These are phyloP conservation scores for Drosophila lacertosa DNA, from an alignment of 1,140 invertebrate genomes.

Conservation along the genomic window DNA sequence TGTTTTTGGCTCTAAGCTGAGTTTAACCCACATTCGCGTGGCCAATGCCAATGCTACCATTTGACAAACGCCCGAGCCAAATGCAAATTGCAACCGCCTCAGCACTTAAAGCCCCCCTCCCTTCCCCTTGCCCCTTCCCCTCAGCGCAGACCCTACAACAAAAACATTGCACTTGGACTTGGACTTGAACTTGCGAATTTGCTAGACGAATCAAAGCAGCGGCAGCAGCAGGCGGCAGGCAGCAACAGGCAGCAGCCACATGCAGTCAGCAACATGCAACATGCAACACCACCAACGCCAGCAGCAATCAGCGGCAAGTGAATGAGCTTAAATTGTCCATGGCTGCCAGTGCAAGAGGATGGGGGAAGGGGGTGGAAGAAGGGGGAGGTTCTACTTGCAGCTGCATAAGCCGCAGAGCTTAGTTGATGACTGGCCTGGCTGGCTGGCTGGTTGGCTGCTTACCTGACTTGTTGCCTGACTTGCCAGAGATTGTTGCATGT, in stretches of 20 bases:
- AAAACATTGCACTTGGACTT: slow-evolving; percentile 28
- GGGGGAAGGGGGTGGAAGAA: neutral
- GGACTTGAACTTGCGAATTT: slow-evolving; percentile 81
- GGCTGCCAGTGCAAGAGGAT: slow-evolving; percentile 4
- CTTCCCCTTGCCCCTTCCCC: neutral
- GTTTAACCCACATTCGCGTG: slow-evolving; percentile 66
- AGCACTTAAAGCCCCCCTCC: neutral
- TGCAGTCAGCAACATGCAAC: slow-evolving; percentile 21
- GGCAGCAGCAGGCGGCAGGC: slow-evolving; percentile 26
- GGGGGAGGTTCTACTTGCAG: slow-evolving; percentile 24
- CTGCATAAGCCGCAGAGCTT: slow-evolving; percentile 36
- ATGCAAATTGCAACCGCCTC: slow-evolving; percentile 66
- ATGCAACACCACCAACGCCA: slow-evolving; percentile 62
- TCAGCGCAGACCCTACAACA: slow-evolving; percentile 46
- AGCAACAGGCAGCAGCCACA: slow-evolving; percentile 18
- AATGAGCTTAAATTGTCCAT: slow-evolving; percentile 80
- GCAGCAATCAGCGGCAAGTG: slow-evolving; percentile 80
- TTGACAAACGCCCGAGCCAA: slow-evolving; percentile 72
- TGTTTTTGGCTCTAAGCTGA: slow-evolving; percentile 53
- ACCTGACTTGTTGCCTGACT: slow-evolving; percentile 15
- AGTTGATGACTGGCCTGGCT: slow-evolving; percentile 54
- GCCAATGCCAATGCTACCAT: slow-evolving; percentile 53
- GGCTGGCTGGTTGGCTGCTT: slow-evolving; percentile 21
- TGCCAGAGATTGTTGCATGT: slow-evolving; percentile 55
- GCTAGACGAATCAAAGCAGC: slow-evolving; percentile 61